A percentile compares a stretch with the other conserved stretches of the same genome.
These are phyloP conservation scores for Hypocryptadius cinnamomeus DNA, from an alignment of 2,113 vertebrate species.

Conservation along the genomic window DNA sequence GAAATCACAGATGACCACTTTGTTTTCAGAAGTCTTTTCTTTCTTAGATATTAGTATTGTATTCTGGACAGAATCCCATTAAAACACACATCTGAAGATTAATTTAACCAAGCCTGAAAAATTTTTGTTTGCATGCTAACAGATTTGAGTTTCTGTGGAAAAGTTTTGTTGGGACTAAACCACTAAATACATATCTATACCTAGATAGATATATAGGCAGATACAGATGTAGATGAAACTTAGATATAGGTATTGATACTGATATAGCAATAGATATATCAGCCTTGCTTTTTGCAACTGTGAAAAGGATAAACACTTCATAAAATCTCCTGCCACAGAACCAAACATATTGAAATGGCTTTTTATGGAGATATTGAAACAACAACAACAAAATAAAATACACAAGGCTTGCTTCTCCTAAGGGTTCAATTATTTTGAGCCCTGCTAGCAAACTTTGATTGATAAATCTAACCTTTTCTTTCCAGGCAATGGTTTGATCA, in stretches of 20 bases:
- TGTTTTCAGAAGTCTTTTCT: neutral
- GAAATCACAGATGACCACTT: neutral
- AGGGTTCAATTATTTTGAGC: constrained; percentile 69
- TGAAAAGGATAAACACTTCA: constrained; percentile 32
- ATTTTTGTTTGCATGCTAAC: neutral
- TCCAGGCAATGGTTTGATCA: constrained; percentile 60
- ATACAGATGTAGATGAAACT: neutral
- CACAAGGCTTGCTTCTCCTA: constrained; percentile 48
- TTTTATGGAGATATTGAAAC: constrained; percentile 65
- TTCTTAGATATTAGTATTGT: neutral
- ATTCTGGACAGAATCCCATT: neutral
- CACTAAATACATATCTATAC: neutral
- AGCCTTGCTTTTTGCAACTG: neutral
- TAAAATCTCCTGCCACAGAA: constrained; percentile 38
- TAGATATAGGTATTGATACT: neutral
- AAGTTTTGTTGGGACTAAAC: neutral
- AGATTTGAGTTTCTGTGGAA: neutral
- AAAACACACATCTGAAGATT: neutral
- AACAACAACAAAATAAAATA: constrained; percentile 19
- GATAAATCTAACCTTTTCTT: constrained; percentile 69
- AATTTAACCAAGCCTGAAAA: neutral
- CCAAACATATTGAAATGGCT: constrained; percentile 63
- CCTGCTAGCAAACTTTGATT: constrained; percentile 65
- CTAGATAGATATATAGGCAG: neutral
- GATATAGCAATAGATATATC: neutral